Evolutionary conservation across 2,113 vertebrate genomes (phyloP), one percentile per base, ranked within the genome.

Genomic region (Nestor notabilis): DNA sequence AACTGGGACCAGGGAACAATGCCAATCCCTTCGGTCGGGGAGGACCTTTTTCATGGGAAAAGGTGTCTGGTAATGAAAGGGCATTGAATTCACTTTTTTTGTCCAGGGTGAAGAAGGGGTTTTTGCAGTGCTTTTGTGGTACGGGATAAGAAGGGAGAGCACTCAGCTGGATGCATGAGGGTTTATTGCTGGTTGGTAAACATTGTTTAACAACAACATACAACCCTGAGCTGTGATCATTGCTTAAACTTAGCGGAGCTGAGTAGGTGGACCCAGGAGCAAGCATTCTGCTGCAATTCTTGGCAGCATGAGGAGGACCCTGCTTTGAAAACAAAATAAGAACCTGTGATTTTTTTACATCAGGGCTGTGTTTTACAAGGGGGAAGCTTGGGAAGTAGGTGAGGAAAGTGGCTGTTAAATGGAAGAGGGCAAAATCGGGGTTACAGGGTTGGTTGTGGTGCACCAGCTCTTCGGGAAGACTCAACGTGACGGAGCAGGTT

Each of bases 1-100:
- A 82, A 7, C 1, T 80, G 89, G 63, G 56, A 82, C 5, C 0
- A 10, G 56, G 25, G 75, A 68, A 64, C 14, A 10, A 16, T 41
- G 16, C 52, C 43, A 75, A 3, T 2, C 24, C 23, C 41, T 28
- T 28, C 2, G 8, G 8, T 11, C 0, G 0, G 43, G 44, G 39
- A 41, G 76, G 25, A 29, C 5, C 37, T 68, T 83, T 44, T 50
- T 72, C 2, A 1, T 61, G 47, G 71, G 83, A 68, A 71, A 68
- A 89, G 37, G 37, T 74, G 80, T 3, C 44, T 46, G 69, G 12
- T 56, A 50, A 65, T 50, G 68, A 77, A 55, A 69, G 49, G n/a
- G 41, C 9, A 2, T 24, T 41, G 68, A 74, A 52, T 81, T 46
- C 4, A 2, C 29, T 11, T 0, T 0, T 50, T 71, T 83, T 52